These are phyloP conservation scores for Brachionus sp. DNA, from an alignment of 1,140 invertebrate species.

Conservation along the genomic window DNA sequence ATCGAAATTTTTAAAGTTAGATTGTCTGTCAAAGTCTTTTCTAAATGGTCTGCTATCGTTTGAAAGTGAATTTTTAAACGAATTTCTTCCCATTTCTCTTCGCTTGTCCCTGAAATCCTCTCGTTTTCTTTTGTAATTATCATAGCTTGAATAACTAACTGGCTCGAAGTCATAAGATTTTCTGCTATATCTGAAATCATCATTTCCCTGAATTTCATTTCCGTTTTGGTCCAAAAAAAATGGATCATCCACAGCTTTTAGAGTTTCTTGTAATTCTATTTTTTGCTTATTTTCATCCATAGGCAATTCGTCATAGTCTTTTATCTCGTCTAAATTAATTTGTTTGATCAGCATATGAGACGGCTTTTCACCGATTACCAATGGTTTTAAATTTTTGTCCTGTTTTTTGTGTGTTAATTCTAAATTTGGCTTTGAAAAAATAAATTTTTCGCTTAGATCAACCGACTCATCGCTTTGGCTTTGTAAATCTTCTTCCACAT, in stretches of 20 bases:
- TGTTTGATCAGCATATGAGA: conserved; percentile 33
- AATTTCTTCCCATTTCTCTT: neutral
- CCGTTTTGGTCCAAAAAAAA: conserved; percentile 43
- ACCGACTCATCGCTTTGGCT: neutral
- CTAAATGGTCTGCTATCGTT: neutral
- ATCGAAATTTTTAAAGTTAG: neutral
- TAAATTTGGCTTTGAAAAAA: conserved; percentile 32
- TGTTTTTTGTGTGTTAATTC: neutral
- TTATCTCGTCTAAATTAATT: conserved; percentile 29
- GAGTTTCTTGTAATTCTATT: neutral
- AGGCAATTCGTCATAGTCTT: neutral
- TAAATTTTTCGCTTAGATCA: neutral
- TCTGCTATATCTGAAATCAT: neutral
- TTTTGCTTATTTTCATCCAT: neutral
- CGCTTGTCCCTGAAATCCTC: neutral
- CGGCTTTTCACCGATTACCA: conserved; percentile 10
- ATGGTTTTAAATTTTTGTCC: conserved; percentile 7
- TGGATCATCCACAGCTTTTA: conserved; percentile 13
- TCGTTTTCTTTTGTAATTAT: neutral
- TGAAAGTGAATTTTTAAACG: conserved; percentile 2
- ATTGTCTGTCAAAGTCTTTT: neutral
- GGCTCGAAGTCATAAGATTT: neutral
- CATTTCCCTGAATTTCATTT: conserved; percentile 29
- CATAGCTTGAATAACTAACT: conserved; percentile 38
- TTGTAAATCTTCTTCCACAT: neutral